These are phyloP conservation scores for Lates japonicus DNA, from an alignment of 2,797 vertebrate species.

Conservation along the genomic window DNA sequence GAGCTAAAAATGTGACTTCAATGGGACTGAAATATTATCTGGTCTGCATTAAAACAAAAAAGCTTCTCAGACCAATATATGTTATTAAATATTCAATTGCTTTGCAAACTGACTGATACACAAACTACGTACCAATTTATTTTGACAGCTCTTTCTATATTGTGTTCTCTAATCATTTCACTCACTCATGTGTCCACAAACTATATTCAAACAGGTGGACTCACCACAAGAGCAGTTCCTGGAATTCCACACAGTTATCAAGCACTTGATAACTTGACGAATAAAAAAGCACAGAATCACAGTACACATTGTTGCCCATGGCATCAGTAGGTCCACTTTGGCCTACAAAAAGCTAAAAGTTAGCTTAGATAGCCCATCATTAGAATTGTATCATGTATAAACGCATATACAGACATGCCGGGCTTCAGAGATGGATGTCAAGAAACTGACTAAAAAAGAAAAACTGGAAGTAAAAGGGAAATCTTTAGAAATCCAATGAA, in stretches of 20 bases:
- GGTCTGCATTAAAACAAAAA: too few relatives aligned
- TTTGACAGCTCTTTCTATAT: too few relatives aligned
- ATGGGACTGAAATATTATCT: too few relatives aligned
- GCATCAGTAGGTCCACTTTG: slow-evolving; percentile 23
- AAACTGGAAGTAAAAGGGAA: background rate
- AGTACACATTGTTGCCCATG: slow-evolving; percentile 62
- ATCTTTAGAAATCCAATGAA: background rate
- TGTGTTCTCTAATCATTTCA: background rate
- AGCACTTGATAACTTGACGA: slow-evolving; percentile 47
- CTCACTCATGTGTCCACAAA: background rate
- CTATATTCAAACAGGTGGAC: background rate
- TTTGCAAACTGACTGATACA: background rate
- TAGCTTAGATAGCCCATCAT: background rate
- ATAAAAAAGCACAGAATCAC: slow-evolving; percentile 59
- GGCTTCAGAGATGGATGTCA: background rate
- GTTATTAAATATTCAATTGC: too few relatives aligned
- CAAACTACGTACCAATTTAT: too few relatives aligned
- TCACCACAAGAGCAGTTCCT: slow-evolving; percentile 59
- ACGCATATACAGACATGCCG: background rate
- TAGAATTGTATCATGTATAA: background rate
- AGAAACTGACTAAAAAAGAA: background rate
- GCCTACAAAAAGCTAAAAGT: background rate
- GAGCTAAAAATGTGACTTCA: too few relatives aligned
- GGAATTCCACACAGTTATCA: slow-evolving; percentile 53
- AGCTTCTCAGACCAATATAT: too few relatives aligned